phyloP scores from a whole-genome alignment of 2,888 invertebrate species.

The Drosophila prostipennis region DNA sequence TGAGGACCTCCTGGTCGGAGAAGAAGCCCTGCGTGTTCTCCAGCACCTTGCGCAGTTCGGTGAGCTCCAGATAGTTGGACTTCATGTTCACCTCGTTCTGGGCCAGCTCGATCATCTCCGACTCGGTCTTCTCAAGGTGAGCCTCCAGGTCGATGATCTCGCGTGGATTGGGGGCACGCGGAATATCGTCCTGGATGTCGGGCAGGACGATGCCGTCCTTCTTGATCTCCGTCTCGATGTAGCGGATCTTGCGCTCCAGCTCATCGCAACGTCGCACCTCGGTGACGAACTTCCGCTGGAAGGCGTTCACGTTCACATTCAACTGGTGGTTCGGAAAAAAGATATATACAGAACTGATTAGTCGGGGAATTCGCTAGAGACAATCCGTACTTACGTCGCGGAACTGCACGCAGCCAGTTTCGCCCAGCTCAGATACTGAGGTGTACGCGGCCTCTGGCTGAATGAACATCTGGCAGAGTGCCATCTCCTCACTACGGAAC shows the following conservation, averaged over 20 bases:
- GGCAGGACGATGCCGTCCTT: conserved; percentile 91
- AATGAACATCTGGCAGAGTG: conserved; percentile 96
- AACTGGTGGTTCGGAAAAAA: conserved; percentile 85
- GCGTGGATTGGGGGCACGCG: conserved; percentile 90
- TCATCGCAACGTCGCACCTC: conserved; percentile 94
- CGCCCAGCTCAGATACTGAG: conserved; percentile 97
- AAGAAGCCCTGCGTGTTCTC: conserved; percentile 92
- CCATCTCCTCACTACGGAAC: conserved; percentile 97
- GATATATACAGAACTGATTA: neutral
- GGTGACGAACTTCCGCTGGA: conserved; percentile 94
- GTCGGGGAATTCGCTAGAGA: neutral
- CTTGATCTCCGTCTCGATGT: conserved; percentile 92
- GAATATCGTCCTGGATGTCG: conserved; percentile 88
- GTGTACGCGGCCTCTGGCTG: conserved; percentile 98
- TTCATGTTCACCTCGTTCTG: conserved; percentile 97
- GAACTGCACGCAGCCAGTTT: conserved; percentile 97
- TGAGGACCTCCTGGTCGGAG: conserved; percentile 83
- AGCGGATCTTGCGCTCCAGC: conserved; percentile 92
- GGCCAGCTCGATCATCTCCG: conserved; percentile 96
- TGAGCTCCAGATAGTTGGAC: conserved; percentile 96
- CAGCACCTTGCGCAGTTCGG: conserved; percentile 95
- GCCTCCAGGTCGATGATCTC: conserved; percentile 93
- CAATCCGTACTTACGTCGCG: conserved; percentile 91
- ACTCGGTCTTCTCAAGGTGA: conserved; percentile 97
- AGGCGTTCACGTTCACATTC: conserved; percentile 91